These are phyloP conservation scores for Drosophila monieri DNA, from an alignment of 2,888 invertebrate species.

Conservation along the genomic window DNA sequence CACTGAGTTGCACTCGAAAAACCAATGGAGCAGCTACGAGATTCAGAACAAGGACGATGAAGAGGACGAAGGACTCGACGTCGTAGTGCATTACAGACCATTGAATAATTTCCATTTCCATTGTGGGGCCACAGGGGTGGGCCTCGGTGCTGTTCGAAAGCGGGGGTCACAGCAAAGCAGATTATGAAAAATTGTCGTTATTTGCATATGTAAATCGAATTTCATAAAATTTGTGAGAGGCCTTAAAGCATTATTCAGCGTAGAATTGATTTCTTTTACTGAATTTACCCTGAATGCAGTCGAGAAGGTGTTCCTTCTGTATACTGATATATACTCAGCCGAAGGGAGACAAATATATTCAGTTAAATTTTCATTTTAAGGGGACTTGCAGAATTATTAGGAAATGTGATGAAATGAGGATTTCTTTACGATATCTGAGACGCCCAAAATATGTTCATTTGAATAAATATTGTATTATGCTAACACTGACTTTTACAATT, in stretches of 20 bases:
- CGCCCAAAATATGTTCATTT: neutral
- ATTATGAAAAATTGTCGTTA: conserved; percentile 83
- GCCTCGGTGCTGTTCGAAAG: conserved; percentile 45
- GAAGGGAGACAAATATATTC: conserved; percentile 12
- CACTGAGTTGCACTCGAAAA: conserved; percentile 59
- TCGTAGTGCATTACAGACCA: conserved; percentile 75
- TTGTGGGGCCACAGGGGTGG: conserved; percentile 39
- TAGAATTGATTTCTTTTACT: conserved; percentile 52
- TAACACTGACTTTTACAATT: too few relatives aligned
- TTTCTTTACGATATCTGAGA: neutral
- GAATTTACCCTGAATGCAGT: conserved; percentile 29
- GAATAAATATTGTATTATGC: too few relatives aligned
- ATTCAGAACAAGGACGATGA: conserved; percentile 33
- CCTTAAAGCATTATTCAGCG: conserved; percentile 59
- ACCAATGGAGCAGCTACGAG: conserved; percentile 67
- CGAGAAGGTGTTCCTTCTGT: conserved; percentile 12
- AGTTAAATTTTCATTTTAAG: neutral
- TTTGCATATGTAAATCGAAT: conserved; percentile 84
- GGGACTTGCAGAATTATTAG: neutral
- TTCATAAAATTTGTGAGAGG: conserved; percentile 81
- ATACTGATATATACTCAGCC: conserved; percentile 13
- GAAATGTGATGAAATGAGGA: neutral
- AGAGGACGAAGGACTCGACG: conserved; percentile 43
- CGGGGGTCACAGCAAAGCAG: conserved; percentile 68
- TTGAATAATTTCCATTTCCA: conserved; percentile 82